Evolutionary conservation across 1,140 invertebrate species (phyloP).

Genomic region (Pogonognathellus flavescens): DNA sequence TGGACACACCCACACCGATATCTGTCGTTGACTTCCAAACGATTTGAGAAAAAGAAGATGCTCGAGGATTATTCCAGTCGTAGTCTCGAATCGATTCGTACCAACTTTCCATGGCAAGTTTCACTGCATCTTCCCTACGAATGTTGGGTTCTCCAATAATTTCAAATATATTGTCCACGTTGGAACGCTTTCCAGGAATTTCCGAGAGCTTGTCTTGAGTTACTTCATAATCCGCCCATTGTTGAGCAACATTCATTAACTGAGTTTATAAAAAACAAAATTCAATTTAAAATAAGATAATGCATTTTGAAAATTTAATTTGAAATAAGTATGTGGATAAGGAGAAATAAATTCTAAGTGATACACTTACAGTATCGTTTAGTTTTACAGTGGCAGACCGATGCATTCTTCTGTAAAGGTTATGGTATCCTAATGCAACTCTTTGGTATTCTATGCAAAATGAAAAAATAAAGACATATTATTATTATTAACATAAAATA

Average conservation of each 20-base stretch:
- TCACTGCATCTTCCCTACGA: background rate
- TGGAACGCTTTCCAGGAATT: slow-evolving; percentile 34
- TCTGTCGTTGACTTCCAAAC: slow-evolving; percentile 55
- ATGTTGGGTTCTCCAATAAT: slow-evolving; percentile 13
- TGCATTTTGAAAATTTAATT: too few species aligned
- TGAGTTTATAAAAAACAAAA: background rate
- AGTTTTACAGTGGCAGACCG: slow-evolving; percentile 18
- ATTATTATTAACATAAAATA: background rate
- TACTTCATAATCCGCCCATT: slow-evolving; percentile 52
- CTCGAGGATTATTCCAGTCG: slow-evolving; percentile 48
- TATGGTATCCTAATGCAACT: slow-evolving; percentile 28
- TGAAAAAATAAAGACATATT: background rate
- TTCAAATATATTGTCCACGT: slow-evolving; percentile 33
- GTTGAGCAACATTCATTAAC: slow-evolving; percentile 51
- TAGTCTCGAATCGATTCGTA: background rate
- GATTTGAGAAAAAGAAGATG: slow-evolving; percentile 51
- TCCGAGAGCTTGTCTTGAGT: slow-evolving; percentile 7
- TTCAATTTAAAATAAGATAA: too few species aligned
- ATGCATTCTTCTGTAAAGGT: slow-evolving; percentile 39
- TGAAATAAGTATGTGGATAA: too few species aligned
- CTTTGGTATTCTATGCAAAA: slow-evolving; percentile 36
- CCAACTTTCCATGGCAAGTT: slow-evolving; percentile 56
- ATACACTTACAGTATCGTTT: slow-evolving; percentile 31
- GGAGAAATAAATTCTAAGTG: too few species aligned
- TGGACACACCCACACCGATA: slow-evolving; percentile 53